Conservation (phyloP, 1,140 invertebrate genomes). For the Zaprionus africanus region DNA sequence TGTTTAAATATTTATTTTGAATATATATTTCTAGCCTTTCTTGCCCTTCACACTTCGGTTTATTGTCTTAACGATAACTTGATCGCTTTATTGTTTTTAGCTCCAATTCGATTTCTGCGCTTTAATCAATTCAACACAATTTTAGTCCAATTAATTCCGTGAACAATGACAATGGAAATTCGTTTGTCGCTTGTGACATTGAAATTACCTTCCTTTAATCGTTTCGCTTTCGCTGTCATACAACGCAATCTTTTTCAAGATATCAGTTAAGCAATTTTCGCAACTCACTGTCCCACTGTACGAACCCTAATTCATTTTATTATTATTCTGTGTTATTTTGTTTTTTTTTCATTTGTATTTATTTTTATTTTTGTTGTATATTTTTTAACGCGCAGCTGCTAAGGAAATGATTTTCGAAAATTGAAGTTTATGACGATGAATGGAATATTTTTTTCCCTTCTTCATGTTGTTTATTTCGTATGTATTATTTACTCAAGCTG, state of each 20-base stretch:
- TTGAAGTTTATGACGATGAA: slow-evolving; percentile 84
- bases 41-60: neutral
- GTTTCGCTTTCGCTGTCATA: slow-evolving; percentile 1
- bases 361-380: slow-evolving; percentile 50
- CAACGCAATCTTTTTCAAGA: slow-evolving; percentile 22
- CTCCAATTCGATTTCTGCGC: neutral
- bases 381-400: slow-evolving; percentile 75
- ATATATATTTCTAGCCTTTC: neutral
- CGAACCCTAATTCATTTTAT: slow-evolving; percentile 73
- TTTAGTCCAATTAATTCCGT: slow-evolving; percentile 20
- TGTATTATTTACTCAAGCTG: slow-evolving; percentile 45
- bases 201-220: slow-evolving; percentile 41
- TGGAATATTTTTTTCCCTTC: slow-evolving; percentile 68
- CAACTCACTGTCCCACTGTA: slow-evolving; percentile 76
- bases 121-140: neutral
- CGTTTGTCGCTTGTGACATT: slow-evolving; percentile 30
- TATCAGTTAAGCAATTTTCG: slow-evolving; percentile 40
- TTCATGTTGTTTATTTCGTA: slow-evolving; percentile 51
- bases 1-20: neutral
- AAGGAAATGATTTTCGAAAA: slow-evolving; percentile 84
- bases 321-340: slow-evolving; percentile 41
- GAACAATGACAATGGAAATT: slow-evolving; percentile 36
- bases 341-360: slow-evolving; percentile 52
- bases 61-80: neutral
- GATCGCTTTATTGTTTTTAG: neutral